Evolutionary conservation across 2,797 vertebrate species (phyloP), one percentile per base, ranked within the genome.

Genomic region (Schizopygopsis malacanthus): DNA sequence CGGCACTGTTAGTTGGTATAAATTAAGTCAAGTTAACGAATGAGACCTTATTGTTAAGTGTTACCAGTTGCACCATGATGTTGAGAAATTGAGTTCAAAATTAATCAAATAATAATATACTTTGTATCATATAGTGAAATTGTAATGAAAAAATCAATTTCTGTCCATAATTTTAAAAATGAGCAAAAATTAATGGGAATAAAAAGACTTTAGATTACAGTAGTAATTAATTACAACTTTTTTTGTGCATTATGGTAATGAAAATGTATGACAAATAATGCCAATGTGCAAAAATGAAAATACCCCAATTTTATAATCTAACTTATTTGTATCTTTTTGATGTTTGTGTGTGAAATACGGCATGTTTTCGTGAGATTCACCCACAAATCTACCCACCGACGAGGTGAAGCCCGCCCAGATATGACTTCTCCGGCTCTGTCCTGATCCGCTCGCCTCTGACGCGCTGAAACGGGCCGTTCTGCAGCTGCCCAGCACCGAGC

Each of bases 281-380:
- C 12, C 33, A 8, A 13, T 16, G 22, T n/a, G 50, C 20, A 39
- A 77, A 76, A 39, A 33, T 54, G 16, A 13, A 37, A 69, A 67
- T 28, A 9, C 43, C 33, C 16, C 18, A 4, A 50, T 50, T 50
- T 50, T 47, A 4, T 50, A 69, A 52, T 33, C 25, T 12, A 37
- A 37, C 18, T 37, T 37, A 75, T 16, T 25, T 8, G 25, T 59
- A 5, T 25, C 54, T 7, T 56, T 0, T 15, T 0, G 16, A 61
- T 18, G 52, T 52, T 67, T n/a, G 0, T 33, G 18, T 20, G 45
- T 52, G 56, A 25, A 52, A 77, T 67, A 43, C 4, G 28, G 9
- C 63, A 59, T 69, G 43, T 70, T 69, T 78, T 77, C 33, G 50
- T 70, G 50, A 70, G 83, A 79, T 79, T 84, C 82, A 56, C 59